Base-by-base conservation (phyloP, 1,140 invertebrate genomes). In the Lordiphosa mommai region DNA sequence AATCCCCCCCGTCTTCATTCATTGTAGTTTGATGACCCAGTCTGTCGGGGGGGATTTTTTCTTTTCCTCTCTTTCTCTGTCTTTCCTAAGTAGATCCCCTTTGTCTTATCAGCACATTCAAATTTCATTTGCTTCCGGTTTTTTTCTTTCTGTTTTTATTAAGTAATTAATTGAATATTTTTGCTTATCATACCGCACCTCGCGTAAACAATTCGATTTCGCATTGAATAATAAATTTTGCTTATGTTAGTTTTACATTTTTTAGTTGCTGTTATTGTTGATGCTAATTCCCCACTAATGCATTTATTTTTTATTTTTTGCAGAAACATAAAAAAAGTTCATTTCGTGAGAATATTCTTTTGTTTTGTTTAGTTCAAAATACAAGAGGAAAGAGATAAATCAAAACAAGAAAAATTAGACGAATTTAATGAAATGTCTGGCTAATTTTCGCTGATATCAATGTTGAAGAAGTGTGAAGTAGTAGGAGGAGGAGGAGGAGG, bases 131-230 rank as follows among this genome's bases (percentile, higher is more conserved):
- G 33, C 20, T 48, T 50, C 17, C 50, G 50, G 29, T 49, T 49
- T 20, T 20, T 51, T 33, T 29, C 37, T 36, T 59, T 41, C 34
- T 59, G 49, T 59, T 59, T 61, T 80, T 80, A 80, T 80, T 73
- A 47, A 47, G 63, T 66, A 65, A 46, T 71, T 76, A 80, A 55
- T 82, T 82, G 76, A 82, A 71, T 84, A 84, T 63, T 84, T 65
- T 59, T 68, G 51, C 58, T 82, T 84, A 84, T 60, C 47, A 51
- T 82, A 82, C 41, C 50, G 53, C 71, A 53, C 40, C 66, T 43
- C 59, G 55, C 53, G 56, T 52, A 60, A 71, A 53, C 48, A 69
- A 68, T 55, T 69, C 66, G 64, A 61, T 69, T 58, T 43, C 66
- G 59, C 57, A 68, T 46, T 74, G 57, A 64, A 61, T 73, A 59